Evolutionary conservation across 2,888 invertebrate genomes (phyloP).

Genomic region (Tiphia femorata): DNA sequence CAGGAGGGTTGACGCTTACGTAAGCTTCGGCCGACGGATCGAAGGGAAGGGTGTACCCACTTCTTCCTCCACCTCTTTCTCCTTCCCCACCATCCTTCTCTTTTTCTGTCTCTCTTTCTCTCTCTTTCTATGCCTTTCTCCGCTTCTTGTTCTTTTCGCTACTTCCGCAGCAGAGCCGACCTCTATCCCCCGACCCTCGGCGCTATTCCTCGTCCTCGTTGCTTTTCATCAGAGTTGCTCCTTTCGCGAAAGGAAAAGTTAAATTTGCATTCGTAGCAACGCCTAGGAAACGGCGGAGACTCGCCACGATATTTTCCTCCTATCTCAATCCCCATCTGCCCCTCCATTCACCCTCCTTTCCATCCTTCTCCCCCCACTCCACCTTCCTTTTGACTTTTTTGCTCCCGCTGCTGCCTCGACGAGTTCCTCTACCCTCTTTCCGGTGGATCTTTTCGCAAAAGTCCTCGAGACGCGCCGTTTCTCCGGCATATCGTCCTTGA

Average conservation of each 20-base stretch:
- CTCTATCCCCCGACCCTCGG: no score
- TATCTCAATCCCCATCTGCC: not conserved
- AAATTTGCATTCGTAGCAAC: slow-evolving; percentile 44
- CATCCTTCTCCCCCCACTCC: not conserved
- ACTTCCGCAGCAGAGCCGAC: no score
- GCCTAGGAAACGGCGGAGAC: slow-evolving; percentile 4
- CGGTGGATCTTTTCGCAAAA: not conserved
- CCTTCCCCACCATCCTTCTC: slow-evolving; percentile 1
- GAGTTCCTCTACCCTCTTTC: slow-evolving; percentile 6
- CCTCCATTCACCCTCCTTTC: not conserved
- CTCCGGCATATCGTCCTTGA: slow-evolving; percentile 22
- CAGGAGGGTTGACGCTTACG: slow-evolving; percentile 39
- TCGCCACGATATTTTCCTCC: slow-evolving; percentile 12
- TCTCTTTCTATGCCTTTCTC: not conserved
- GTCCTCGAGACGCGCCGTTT: slow-evolving; percentile 8
- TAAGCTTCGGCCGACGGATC: slow-evolving; percentile 37
- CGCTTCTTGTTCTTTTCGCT: not conserved
- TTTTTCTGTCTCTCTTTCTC: slow-evolving; percentile 7
- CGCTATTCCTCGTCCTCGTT: slow-evolving; percentile 17
- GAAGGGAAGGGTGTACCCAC: slow-evolving; percentile 23
- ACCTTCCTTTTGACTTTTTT: not conserved
- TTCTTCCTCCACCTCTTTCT: not conserved
- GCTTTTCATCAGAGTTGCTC: slow-evolving; percentile 38
- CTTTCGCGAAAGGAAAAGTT: slow-evolving; percentile 43
- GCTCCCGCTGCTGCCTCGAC: not conserved